These are phyloP conservation scores for Motacilla alba DNA, from an alignment of 2,113 vertebrate species.

Conservation along the genomic window DNA sequence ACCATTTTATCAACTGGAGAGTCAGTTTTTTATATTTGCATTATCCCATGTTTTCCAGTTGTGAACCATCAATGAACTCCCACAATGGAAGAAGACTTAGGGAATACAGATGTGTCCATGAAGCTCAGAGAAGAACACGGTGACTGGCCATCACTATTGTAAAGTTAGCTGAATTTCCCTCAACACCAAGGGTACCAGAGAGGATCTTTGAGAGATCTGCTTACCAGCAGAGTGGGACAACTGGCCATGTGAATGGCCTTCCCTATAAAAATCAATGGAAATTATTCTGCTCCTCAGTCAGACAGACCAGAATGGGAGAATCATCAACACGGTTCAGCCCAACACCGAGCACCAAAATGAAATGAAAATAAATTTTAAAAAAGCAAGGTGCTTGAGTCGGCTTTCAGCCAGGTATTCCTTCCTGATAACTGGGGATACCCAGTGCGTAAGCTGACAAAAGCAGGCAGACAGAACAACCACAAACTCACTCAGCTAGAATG, in stretches of 20 bases:
- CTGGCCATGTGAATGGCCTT: background rate
- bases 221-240: background rate
- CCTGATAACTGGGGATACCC: fast-evolving
- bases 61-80: background rate
- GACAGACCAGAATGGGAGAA: background rate
- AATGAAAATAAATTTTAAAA: background rate
- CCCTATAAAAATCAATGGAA: background rate
- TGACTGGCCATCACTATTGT: background rate
- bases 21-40: background rate
- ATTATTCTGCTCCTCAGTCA: background rate
- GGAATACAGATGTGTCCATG: background rate
- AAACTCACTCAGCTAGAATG: background rate
- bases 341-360: background rate
- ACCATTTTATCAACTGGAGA: background rate
- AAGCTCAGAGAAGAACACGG: background rate
- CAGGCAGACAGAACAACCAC: background rate
- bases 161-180: background rate
- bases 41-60: background rate
- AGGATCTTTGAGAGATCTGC: background rate
- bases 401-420: background rate
- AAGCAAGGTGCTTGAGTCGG: background rate
- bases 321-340: background rate
- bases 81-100: background rate
- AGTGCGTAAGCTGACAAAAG: background rate
- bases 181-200: background rate